Percentiles rank a stretch among this genome's conserved stretches.
phyloP scores from a whole-genome alignment of 2,113 vertebrate species.

The Corydoras maculifer region DNA sequence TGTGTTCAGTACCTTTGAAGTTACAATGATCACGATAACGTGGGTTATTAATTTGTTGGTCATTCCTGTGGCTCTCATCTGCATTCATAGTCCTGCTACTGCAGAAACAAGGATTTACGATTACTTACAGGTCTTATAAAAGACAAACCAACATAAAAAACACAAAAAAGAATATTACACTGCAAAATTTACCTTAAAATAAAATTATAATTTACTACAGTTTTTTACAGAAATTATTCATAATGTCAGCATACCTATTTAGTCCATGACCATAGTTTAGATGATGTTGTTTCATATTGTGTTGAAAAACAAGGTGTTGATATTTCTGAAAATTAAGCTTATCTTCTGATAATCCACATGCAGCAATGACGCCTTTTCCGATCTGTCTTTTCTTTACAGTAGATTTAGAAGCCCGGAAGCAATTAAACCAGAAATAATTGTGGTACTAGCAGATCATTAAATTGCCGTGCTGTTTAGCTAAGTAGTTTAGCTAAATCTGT shows the following conservation, averaged over 20 bases:
- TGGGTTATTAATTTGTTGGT: constrained; percentile 26
- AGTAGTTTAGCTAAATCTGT: too few species aligned
- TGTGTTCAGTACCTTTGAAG: background rate
- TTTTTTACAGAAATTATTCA: too few species aligned
- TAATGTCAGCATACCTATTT: constrained; percentile 22
- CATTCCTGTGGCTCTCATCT: constrained; percentile 43
- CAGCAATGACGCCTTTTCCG: constrained; percentile 68
- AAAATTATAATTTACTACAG: too few species aligned
- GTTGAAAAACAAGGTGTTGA: constrained; percentile 36
- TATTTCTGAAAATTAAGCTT: constrained; percentile 47
- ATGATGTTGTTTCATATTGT: constrained; percentile 42
- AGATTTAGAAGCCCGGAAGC: background rate
- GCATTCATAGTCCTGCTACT: constrained; percentile 35
- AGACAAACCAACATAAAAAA: background rate
- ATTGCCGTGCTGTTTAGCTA: background rate
- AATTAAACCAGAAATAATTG: constrained; percentile 27
- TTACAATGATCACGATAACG: constrained; percentile 28
- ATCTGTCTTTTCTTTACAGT: constrained; percentile 43
- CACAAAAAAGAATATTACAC: background rate
- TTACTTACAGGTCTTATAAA: background rate
- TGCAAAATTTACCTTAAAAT: too few species aligned
- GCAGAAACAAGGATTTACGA: background rate
- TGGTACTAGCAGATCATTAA: background rate
- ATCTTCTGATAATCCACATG: constrained; percentile 49
- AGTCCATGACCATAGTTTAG: constrained; percentile 15